Percentiles rank a stretch among this genome's conserved stretches.
Evolutionary conservation across 2,797 vertebrate genomes (phyloP).

Genomic region (Discoglossus pictus): DNA sequence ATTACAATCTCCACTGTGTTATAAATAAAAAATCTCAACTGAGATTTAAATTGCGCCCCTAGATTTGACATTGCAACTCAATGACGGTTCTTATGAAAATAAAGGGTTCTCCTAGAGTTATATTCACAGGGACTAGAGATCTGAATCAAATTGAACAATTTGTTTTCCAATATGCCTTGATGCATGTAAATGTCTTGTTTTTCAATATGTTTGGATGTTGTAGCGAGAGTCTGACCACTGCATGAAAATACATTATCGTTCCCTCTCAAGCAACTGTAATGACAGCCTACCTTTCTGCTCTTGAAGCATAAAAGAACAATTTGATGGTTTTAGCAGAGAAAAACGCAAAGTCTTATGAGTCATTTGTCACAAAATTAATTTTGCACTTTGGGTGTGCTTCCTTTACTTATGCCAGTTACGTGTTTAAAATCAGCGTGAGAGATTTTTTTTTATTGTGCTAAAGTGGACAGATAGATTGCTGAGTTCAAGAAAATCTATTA

Average conservation of each 20-base stretch:
- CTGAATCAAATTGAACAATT: slow-evolving; percentile 12
- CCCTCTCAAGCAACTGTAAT: slow-evolving; percentile 18
- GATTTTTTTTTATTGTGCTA: slow-evolving; percentile 18
- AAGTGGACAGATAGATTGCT: slow-evolving; percentile 40
- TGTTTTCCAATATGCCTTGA: slow-evolving; percentile 11
- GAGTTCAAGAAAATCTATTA: slow-evolving; percentile 31
- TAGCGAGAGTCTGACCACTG: slow-evolving; percentile 9
- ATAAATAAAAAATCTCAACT: not conserved
- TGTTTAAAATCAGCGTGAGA: slow-evolving; percentile 1
- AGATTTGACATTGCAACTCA: not conserved
- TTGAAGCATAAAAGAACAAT: slow-evolving; percentile 24
- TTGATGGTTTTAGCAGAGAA: slow-evolving; percentile 7
- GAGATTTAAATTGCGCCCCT: not conserved
- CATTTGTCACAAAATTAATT: slow-evolving; percentile 25
- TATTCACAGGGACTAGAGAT: slow-evolving; percentile 3
- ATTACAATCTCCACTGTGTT: too few species aligned
- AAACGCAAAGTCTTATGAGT: slow-evolving; percentile 4
- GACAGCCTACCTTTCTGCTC: slow-evolving; percentile 2
- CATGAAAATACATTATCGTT: slow-evolving; percentile 21
- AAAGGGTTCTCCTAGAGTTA: not conserved
- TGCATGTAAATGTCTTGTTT: slow-evolving; percentile 12
- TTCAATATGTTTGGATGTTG: slow-evolving; percentile 6
- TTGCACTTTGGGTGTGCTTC: not conserved
- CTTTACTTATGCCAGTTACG: slow-evolving; percentile 6
- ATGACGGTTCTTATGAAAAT: not conserved